These are phyloP conservation scores for Malacoraja senta DNA, from an alignment of 2,797 vertebrate genomes.

Conservation along the genomic window DNA sequence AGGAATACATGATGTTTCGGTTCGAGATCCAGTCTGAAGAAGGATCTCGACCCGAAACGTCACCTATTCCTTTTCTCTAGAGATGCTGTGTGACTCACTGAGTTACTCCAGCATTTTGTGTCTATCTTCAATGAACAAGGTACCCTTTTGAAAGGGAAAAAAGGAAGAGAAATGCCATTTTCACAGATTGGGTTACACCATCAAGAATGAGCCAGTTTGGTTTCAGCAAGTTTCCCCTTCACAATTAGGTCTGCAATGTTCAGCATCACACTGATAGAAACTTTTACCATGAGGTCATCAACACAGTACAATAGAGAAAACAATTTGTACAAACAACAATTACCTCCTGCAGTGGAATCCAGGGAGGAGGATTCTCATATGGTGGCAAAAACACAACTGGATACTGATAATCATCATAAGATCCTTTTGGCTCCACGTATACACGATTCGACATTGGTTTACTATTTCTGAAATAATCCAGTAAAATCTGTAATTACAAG, in stretches of 20 bases:
- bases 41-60: too few species aligned
- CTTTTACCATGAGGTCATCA: background rate
- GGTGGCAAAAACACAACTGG: slow-evolving; percentile 87
- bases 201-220: too few species aligned
- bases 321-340: background rate
- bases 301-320: background rate
- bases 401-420: slow-evolving; percentile 81
- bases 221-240: too few species aligned
- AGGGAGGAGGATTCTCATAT: slow-evolving; percentile 88
- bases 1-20: too few species aligned
- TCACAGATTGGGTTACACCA: too few species aligned
- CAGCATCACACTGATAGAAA: background rate
- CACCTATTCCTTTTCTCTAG: too few species aligned
- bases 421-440: slow-evolving; percentile 73
- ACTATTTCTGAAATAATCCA: background rate
- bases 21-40: too few species aligned
- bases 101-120: too few species aligned
- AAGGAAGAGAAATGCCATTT: too few species aligned
- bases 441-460: slow-evolving; percentile 17
- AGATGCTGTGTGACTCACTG: too few species aligned
- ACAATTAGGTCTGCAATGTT: background rate
- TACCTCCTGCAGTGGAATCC: slow-evolving; percentile 88
- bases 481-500: background rate
- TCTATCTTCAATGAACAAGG: too few species aligned
- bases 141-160: too few species aligned